A percentile compares a stretch with the other conserved stretches of the same genome.
Evolutionary conservation across 2,113 vertebrate species (phyloP).

Genomic region (Salvelinus sp.): DNA sequence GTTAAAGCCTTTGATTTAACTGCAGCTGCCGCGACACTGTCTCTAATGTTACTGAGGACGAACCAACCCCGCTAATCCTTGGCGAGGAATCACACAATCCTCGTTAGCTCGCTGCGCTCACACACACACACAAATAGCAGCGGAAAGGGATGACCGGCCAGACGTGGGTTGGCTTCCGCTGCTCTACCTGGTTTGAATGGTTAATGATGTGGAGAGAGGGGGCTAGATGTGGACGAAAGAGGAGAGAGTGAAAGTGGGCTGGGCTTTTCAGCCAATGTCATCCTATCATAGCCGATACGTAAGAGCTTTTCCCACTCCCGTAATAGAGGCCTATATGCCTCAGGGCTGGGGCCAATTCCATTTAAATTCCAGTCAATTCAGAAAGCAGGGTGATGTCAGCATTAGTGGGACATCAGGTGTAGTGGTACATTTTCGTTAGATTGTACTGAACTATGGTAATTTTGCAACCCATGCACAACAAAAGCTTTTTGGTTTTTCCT

Average conservation of each 20-base stretch:
- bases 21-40: constrained; percentile 65
- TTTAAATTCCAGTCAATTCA: too few species aligned
- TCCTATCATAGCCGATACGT: neutral
- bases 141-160: neutral
- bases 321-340: neutral
- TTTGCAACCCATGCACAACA: too few species aligned
- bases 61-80: constrained; percentile 50
- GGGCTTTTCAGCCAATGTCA: constrained; percentile 18
- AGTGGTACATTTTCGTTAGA: too few species aligned
- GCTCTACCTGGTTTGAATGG: constrained; percentile 59
- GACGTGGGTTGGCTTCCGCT: constrained; percentile 33
- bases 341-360: too few species aligned
- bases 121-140: constrained; percentile 20
- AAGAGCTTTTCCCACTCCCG: neutral
- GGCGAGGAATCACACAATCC: constrained; percentile 1
- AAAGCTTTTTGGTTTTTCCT: too few species aligned
- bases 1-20: constrained; percentile 53
- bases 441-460: too few species aligned
- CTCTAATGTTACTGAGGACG: constrained; percentile 50
- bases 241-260: constrained; percentile 21
- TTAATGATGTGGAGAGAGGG: constrained; percentile 37
- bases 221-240: constrained; percentile 15
- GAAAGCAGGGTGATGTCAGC: too few species aligned
- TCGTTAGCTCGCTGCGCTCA: constrained; percentile 4
- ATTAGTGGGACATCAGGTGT: too few species aligned